These are phyloP conservation scores for Sesia bembeciformis DNA, from an alignment of 2,888 invertebrate genomes.

Conservation along the genomic window DNA sequence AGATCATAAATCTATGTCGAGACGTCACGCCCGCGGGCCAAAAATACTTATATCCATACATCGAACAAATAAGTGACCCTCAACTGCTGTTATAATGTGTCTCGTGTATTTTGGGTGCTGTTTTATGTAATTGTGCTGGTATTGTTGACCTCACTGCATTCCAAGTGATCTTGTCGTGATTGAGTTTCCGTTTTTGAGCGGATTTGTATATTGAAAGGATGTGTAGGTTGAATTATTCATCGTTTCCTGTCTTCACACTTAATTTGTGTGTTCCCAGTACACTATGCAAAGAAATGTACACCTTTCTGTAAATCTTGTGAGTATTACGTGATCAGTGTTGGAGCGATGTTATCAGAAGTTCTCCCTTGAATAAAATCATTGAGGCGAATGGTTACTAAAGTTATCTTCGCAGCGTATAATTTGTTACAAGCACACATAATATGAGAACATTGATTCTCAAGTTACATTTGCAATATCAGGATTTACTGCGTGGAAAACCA, in stretches of 20 bases:
- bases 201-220: conserved; percentile 37
- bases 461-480: no score
- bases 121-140: conserved; percentile 12
- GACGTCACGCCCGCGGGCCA: conserved; percentile 21
- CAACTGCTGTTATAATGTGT: neutral
- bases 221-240: conserved; percentile 39
- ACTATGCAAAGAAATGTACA: neutral
- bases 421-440: no score
- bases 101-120: no score
- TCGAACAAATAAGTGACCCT: neutral
- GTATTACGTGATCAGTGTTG: neutral
- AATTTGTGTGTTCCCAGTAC: conserved; percentile 6
- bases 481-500: no score
- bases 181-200: conserved; percentile 27
- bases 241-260: conserved; percentile 41
- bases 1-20: conserved; percentile 31
- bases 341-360: neutral
- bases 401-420: neutral
- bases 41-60: conserved; percentile 2
- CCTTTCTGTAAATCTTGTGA: neutral
- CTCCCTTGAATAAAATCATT: neutral
- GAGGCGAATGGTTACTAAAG: neutral
- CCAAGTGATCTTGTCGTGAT: conserved; percentile 11
- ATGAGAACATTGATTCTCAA: no score
- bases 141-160: neutral